A percentile compares a stretch with the other conserved stretches of the same genome.
These are phyloP conservation scores for Taurulus bubalis DNA, from an alignment of 2,113 vertebrate species.

Conservation along the genomic window DNA sequence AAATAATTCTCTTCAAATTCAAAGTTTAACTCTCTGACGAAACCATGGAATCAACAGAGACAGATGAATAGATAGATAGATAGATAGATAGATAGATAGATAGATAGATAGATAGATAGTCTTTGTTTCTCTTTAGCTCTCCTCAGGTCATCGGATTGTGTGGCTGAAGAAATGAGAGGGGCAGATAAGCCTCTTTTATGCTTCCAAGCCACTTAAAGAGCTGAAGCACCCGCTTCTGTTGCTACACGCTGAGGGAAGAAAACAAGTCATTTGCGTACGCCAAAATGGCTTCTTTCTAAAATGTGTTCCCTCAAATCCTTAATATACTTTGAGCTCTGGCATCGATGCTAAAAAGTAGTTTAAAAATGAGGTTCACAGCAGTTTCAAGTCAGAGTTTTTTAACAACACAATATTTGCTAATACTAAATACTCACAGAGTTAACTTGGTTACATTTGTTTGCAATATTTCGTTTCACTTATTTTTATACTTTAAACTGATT, in stretches of 20 bases:
- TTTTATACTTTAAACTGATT: not conserved
- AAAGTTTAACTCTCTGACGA: not conserved
- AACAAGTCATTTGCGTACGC: conserved; percentile 64
- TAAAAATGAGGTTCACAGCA: not conserved
- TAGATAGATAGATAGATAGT: conserved; percentile 15
- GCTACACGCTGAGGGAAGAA: conserved; percentile 58
- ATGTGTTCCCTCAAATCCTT: conserved; percentile 34
- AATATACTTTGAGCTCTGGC: not conserved
- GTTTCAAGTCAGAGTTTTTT: not conserved
- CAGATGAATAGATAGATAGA: conserved; percentile 34
- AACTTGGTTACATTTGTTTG: conserved; percentile 9
- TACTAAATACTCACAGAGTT: not conserved
- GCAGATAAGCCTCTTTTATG: conserved; percentile 81
- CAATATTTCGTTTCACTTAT: not conserved
- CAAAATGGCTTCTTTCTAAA: conserved; percentile 71
- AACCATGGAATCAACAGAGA: not conserved
- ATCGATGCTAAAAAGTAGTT: not conserved
- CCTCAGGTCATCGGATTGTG: conserved; percentile 71
- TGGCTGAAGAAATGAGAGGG: conserved; percentile 73
- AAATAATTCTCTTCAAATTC: conserved; percentile 2
- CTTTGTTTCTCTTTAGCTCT: conserved; percentile 66
- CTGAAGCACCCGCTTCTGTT: conserved; percentile 74
- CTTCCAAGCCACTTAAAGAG: conserved; percentile 78
- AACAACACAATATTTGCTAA: not conserved
- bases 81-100: conserved; percentile 7